Conservation (phyloP, 2,113 vertebrate genomes). For the Nothoprocta perdicaria region DNA sequence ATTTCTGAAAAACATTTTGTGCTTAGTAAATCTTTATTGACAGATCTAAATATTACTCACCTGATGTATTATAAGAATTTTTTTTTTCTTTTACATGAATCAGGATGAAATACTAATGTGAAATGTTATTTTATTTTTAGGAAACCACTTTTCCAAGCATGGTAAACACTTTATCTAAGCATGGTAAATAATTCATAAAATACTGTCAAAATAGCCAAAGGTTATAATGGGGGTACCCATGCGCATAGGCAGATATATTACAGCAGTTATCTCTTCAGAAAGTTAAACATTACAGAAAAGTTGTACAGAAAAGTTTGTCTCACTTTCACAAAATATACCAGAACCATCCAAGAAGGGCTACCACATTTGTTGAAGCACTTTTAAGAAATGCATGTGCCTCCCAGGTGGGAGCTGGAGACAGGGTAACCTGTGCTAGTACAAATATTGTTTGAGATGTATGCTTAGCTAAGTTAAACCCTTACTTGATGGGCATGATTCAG, state of each 20-base stretch:
- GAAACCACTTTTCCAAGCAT: neutral
- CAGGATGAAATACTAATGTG: neutral
- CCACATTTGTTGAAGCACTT: neutral
- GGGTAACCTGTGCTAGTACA: neutral
- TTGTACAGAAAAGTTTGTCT: neutral
- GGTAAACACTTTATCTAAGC: neutral
- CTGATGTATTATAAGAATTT: neutral
- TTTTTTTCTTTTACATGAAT: neutral
- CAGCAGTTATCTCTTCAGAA: neutral
- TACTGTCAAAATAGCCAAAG: neutral
- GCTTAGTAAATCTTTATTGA: neutral
- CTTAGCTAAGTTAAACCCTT: neutral
- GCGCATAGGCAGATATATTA: neutral
- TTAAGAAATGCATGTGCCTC: neutral
- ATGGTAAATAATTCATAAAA: neutral
- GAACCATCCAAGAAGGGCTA: neutral
- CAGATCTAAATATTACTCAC: neutral
- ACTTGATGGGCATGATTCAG: neutral
- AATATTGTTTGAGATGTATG: neutral
- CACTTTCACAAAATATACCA: neutral
- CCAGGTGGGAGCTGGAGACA: neutral
- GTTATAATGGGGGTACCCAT: rapidly evolving
- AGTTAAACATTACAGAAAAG: neutral
- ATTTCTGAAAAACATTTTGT: neutral
- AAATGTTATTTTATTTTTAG: neutral